These are phyloP conservation scores for Ectemnius cavifrons DNA, from an alignment of 2,888 invertebrate species.

Conservation along the genomic window DNA sequence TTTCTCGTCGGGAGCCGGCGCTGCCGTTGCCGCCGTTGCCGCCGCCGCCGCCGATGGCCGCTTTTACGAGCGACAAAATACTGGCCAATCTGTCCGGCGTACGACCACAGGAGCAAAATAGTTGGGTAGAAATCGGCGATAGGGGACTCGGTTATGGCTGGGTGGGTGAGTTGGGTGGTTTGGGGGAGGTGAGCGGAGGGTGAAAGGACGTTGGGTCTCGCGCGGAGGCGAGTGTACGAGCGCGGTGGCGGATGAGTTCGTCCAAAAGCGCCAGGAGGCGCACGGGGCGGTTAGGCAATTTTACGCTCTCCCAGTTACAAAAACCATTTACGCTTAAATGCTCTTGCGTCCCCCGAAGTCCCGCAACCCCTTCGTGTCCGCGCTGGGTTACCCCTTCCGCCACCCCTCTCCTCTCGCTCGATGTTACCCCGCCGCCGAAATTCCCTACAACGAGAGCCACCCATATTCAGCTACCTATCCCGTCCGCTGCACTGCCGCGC, in stretches of 20 bases:
- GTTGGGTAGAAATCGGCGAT: slow-evolving; percentile 70
- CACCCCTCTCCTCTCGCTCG: slow-evolving; percentile 45
- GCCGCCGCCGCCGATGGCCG: slow-evolving; percentile 21
- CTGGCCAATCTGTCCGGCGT: slow-evolving; percentile 72
- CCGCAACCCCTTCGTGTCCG: slow-evolving; percentile 60
- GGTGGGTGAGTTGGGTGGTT: slow-evolving; percentile 1
- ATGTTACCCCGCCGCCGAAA: slow-evolving; percentile 43
- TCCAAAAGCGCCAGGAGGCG: slow-evolving; percentile 68
- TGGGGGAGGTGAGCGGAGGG: slow-evolving; percentile 28
- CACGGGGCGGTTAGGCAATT: slow-evolving; percentile 76
- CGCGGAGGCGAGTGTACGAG: slow-evolving; percentile 26
- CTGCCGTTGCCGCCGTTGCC: neutral
- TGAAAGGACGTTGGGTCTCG: slow-evolving; percentile 8
- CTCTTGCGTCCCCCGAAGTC: slow-evolving; percentile 67
- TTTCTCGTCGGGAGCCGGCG: slow-evolving; percentile 34
- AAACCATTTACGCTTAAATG: slow-evolving; percentile 77
- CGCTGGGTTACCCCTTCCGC: slow-evolving; percentile 30
- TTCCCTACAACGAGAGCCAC: slow-evolving; percentile 37
- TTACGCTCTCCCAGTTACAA: slow-evolving; percentile 77
- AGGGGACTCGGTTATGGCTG: slow-evolving; percentile 51
- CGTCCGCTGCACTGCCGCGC: slow-evolving; percentile 19
- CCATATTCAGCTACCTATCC: no score
- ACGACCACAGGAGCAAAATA: slow-evolving; percentile 72
- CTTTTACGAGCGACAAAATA: slow-evolving; percentile 75
- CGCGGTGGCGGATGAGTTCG: slow-evolving; percentile 66